Evolutionary conservation across 2,888 invertebrate genomes (phyloP).

Genomic region (Mythimna vitellina): DNA sequence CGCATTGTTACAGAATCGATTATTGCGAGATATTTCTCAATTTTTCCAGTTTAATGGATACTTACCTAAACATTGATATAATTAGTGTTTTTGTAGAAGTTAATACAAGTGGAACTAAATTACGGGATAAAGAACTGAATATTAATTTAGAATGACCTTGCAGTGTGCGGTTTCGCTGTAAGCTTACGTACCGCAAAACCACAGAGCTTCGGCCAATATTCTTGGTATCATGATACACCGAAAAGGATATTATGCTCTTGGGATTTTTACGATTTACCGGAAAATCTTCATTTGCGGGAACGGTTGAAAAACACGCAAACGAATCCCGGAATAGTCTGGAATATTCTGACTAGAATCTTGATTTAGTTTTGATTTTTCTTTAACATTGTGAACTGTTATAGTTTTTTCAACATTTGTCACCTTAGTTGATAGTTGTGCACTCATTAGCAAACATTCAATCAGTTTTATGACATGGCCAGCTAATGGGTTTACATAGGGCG

Average conservation of each 20-base stretch:
- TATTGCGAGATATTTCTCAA: neutral
- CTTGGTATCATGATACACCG: neutral
- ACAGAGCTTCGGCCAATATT: neutral
- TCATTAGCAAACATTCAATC: constrained; percentile 14
- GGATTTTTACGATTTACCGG: neutral
- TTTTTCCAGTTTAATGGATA: neutral
- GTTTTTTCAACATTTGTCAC: neutral
- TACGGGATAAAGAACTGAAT: neutral
- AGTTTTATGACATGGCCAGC: constrained; percentile 1
- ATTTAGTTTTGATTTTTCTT: too few relatives aligned
- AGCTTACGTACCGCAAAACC: neutral
- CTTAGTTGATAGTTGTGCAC: neutral
- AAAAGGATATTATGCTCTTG: neutral
- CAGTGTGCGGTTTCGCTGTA: neutral
- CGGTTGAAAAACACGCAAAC: neutral
- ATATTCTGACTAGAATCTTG: neutral
- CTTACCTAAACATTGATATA: neutral
- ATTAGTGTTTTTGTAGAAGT: too few relatives aligned
- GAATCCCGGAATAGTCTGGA: neutral
- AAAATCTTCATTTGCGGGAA: neutral
- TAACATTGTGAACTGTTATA: too few relatives aligned
- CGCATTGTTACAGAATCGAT: neutral
- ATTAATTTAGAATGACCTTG: neutral
- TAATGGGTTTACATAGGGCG: constrained; percentile 24
- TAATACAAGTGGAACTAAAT: neutral